phyloP scores from a whole-genome alignment of 1,140 invertebrate species.

The Apolygus lucorum region DNA sequence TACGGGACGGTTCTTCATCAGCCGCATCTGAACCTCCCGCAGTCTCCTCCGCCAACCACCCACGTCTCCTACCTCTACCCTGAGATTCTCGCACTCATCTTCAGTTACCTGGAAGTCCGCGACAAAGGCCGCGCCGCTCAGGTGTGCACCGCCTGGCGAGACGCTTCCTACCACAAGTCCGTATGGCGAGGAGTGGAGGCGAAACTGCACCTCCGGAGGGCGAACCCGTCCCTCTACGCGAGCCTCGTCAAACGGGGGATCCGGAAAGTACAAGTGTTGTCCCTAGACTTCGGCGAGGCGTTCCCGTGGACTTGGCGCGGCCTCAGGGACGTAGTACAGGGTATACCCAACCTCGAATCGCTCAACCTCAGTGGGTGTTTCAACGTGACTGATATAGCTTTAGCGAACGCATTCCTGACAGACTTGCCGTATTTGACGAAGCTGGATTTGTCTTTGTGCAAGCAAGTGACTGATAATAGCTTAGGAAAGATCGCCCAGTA shows the following conservation, averaged over 20 bases:
- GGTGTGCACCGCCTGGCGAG: constrained; percentile 80
- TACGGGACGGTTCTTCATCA: constrained; percentile 43
- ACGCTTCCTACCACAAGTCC: constrained; percentile 81
- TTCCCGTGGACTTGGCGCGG: no score
- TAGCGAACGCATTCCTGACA: constrained; percentile 67
- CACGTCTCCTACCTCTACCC: constrained; percentile 85
- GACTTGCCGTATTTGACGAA: constrained; percentile 63
- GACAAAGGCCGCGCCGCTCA: constrained; percentile 80
- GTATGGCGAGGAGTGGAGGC: constrained; percentile 91
- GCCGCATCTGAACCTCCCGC: constrained; percentile 44
- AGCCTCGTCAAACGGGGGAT: constrained; percentile 81
- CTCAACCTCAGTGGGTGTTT: constrained; percentile 88
- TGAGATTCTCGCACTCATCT: constrained; percentile 84
- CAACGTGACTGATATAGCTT: constrained; percentile 73
- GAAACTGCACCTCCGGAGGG: constrained; percentile 72
- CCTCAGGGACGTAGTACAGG: constrained; percentile 75
- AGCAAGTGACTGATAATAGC: constrained; percentile 83
- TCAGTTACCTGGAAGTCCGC: constrained; percentile 75
- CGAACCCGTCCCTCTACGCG: constrained; percentile 72
- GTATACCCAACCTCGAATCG: constrained; percentile 75
- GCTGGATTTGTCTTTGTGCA: constrained; percentile 84
- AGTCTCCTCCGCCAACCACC: constrained; percentile 41
- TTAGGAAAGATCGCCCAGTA: constrained; percentile 72
- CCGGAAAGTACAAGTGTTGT: constrained; percentile 78
- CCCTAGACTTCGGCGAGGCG: no score